These are phyloP conservation scores for Acridotheres tristis DNA, from an alignment of 2,797 vertebrate species.

Conservation along the genomic window DNA sequence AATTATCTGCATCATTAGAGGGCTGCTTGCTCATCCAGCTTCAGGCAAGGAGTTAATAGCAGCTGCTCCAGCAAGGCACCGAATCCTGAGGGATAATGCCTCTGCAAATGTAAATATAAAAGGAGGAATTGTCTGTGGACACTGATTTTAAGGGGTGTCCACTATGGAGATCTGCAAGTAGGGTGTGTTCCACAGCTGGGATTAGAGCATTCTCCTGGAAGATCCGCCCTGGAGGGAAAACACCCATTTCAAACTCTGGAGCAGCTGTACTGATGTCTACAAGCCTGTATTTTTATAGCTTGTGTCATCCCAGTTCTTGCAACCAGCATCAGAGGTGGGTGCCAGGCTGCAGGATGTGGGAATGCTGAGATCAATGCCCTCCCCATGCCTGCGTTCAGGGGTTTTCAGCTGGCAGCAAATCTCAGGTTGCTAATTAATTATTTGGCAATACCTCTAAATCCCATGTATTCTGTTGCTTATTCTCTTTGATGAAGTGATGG, in stretches of 20 bases:
- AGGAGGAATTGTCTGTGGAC: not conserved
- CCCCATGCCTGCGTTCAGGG: not conserved
- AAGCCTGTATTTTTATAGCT: not conserved
- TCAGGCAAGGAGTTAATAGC: not conserved
- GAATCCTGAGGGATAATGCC: not conserved
- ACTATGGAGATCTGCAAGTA: not conserved
- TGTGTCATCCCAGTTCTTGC: not conserved
- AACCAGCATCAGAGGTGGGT: not conserved
- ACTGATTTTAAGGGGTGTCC: not conserved
- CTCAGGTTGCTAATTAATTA: not conserved
- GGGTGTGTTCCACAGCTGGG: not conserved
- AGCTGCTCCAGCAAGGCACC: not conserved
- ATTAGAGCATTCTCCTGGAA: not conserved
- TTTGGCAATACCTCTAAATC: not conserved
- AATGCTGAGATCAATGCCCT: not conserved
- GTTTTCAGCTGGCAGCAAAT: not conserved
- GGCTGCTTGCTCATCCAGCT: not conserved
- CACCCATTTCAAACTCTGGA: not conserved
- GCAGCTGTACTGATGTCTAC: fast-evolving
- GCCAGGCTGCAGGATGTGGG: not conserved
- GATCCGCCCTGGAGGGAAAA: not conserved
- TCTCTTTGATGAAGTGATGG: not conserved
- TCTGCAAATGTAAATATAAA: not conserved
- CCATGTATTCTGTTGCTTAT: not conserved
- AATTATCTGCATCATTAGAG: not conserved